phyloP scores from a whole-genome alignment of 2,113 vertebrate species.

The Glareola pratincola region DNA sequence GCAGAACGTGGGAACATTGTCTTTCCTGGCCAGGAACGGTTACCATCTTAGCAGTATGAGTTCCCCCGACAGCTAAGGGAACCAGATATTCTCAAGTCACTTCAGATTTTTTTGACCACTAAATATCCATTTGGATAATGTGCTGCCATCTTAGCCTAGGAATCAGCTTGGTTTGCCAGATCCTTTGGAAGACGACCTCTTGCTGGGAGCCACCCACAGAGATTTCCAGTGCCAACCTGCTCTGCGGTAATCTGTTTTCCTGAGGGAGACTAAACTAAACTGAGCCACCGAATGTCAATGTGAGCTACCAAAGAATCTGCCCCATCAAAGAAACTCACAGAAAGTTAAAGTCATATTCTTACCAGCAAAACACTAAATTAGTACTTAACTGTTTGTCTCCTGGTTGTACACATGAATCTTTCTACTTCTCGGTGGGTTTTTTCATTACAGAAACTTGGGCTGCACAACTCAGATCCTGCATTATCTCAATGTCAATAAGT shows the following conservation, averaged over 20 bases:
- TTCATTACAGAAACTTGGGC: not conserved
- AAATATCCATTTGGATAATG: not conserved
- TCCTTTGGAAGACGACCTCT: not conserved
- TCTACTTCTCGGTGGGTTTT: not conserved
- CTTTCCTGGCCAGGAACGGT: not conserved
- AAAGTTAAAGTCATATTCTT: not conserved
- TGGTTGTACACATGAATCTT: not conserved
- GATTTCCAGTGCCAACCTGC: accelerated
- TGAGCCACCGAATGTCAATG: not conserved
- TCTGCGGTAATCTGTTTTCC: accelerated
- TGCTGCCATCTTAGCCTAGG: accelerated
- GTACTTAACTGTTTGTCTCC: not conserved
- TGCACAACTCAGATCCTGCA: not conserved
- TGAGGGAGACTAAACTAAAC: not conserved
- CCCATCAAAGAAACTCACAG: not conserved
- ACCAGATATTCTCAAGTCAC: not conserved
- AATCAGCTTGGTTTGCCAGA: not conserved
- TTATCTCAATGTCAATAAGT: not conserved
- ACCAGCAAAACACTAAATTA: not conserved
- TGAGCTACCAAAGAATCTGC: not conserved
- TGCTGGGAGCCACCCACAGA: accelerated
- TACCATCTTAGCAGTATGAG: accelerated
- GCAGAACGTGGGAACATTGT: accelerated
- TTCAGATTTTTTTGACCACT: not conserved
- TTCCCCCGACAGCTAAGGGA: not conserved